Evolutionary conservation across 1,140 invertebrate species (phyloP).

Genomic region (Lepidostoma basale): DNA sequence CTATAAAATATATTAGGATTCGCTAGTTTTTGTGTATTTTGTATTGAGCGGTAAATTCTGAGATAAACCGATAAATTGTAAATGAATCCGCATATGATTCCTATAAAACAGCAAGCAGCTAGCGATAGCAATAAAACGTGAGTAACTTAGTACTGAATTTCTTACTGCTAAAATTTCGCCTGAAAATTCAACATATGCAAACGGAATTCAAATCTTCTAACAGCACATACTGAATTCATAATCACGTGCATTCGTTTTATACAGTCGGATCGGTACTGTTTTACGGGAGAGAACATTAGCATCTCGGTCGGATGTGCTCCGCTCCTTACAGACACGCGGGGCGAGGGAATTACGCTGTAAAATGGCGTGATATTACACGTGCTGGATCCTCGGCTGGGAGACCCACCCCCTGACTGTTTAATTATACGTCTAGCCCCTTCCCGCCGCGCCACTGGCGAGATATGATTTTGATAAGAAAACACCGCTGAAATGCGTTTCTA

Average conservation of each 20-base stretch:
- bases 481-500: constrained; percentile 28
- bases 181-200: neutral
- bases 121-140: too few species aligned
- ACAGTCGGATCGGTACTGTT: constrained; percentile 17
- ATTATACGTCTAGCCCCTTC: constrained; percentile 39
- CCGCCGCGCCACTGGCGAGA: constrained; percentile 34
- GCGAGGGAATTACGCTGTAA: constrained; percentile 21
- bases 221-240: constrained; percentile 17
- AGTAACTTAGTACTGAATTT: too few species aligned
- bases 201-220: constrained; percentile 18
- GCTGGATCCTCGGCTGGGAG: neutral
- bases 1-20: too few species aligned
- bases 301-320: constrained; percentile 16
- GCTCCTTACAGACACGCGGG: neutral
- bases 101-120: too few species aligned
- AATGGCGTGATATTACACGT: constrained; percentile 30
- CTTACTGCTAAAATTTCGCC: too few species aligned
- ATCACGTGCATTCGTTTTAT: constrained; percentile 15
- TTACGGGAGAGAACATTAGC: constrained; percentile 18
- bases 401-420: constrained; percentile 30
- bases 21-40: too few species aligned
- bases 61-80: too few species aligned
- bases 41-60: too few species aligned
- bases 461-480: constrained; percentile 38
- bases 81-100: too few species aligned